phyloP scores from a whole-genome alignment of 2,113 vertebrate species.

The Rhabdomys dilectus region DNA sequence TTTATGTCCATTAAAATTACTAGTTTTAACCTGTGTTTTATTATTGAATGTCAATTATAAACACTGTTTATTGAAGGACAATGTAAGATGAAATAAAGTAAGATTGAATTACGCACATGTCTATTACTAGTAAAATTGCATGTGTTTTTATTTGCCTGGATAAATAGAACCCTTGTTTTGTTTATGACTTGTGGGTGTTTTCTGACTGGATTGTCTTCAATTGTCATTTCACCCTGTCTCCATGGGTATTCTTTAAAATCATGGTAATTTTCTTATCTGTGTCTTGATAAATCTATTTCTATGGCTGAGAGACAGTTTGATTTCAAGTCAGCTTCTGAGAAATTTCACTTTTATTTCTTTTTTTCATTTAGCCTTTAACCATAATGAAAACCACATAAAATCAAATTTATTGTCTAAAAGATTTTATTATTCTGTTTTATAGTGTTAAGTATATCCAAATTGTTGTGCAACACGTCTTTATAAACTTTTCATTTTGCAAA shows the following conservation, averaged over 20 bases:
- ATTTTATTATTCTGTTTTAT: neutral
- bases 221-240: neutral
- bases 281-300: neutral
- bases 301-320: neutral
- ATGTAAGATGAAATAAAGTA: neutral
- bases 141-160: neutral
- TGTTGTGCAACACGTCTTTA: neutral
- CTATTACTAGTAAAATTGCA: neutral
- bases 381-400: neutral
- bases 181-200: neutral
- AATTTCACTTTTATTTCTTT: neutral
- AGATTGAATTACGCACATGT: neutral
- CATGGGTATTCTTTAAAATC: neutral
- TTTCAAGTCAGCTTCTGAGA: neutral
- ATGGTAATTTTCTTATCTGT: neutral
- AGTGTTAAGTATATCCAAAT: neutral
- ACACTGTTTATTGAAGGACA: neutral
- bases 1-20: neutral
- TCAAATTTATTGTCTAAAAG: neutral
- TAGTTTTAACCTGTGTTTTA: neutral
- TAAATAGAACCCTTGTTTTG: neutral
- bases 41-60: neutral
- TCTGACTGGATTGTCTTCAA: neutral
- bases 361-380: neutral
- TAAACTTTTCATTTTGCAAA: neutral